These are phyloP conservation scores for Lasioglossum morio DNA, from an alignment of 2,888 invertebrate species.

Conservation along the genomic window DNA sequence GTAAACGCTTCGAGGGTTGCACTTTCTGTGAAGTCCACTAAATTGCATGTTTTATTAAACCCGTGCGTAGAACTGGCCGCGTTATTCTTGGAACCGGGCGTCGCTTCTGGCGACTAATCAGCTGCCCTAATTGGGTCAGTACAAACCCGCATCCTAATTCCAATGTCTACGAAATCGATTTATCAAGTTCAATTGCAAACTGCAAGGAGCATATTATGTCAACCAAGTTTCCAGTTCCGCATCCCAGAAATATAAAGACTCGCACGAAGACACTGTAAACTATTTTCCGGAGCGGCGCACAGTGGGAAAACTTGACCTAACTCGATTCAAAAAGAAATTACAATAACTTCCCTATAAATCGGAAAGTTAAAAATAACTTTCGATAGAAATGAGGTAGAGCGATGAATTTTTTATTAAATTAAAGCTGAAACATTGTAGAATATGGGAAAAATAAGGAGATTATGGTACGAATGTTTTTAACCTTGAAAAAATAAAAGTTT, in stretches of 20 bases:
- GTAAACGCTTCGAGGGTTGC: slow-evolving; percentile 12
- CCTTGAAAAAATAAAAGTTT: too few species aligned
- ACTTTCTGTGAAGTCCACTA: neutral
- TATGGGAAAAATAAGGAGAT: too few species aligned
- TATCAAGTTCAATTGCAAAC: neutral
- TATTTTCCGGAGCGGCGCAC: neutral
- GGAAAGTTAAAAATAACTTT: too few species aligned
- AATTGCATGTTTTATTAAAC: slow-evolving; percentile 12
- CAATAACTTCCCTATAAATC: too few species aligned
- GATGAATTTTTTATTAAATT: too few species aligned
- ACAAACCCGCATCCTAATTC: neutral
- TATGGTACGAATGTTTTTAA: too few species aligned
- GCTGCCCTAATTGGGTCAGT: neutral
- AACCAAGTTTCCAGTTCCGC: neutral
- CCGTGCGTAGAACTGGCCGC: neutral
- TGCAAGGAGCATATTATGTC: neutral
- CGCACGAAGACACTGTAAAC: neutral
- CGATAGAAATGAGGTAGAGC: too few species aligned
- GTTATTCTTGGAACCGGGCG: neutral
- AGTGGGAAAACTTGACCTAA: too few species aligned
- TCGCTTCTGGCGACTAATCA: neutral
- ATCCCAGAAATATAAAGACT: neutral
- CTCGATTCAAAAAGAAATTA: too few species aligned
- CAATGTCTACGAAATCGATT: neutral
- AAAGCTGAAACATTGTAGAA: too few species aligned